Conservation (phyloP, 2,797 vertebrate species). For the Anabacerthia variegaticeps region DNA sequence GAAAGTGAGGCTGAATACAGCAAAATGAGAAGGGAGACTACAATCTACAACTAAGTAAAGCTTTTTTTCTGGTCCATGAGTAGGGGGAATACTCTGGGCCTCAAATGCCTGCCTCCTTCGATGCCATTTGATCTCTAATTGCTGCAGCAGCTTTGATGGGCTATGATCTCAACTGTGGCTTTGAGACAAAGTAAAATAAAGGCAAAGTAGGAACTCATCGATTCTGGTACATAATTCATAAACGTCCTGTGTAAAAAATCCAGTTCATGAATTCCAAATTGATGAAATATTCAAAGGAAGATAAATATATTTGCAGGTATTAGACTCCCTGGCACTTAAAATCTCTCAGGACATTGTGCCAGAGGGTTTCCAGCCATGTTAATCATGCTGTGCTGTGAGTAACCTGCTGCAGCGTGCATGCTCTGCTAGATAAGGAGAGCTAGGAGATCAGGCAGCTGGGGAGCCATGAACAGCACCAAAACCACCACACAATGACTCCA, state of each 20-base stretch:
- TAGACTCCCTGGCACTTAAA: slow-evolving; percentile 51
- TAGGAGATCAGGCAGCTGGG: neutral
- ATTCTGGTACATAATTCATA: slow-evolving; percentile 75
- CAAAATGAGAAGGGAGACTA: neutral
- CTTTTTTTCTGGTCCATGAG: neutral
- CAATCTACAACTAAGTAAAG: neutral
- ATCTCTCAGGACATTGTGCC: slow-evolving; percentile 49
- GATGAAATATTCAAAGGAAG: slow-evolving; percentile 76
- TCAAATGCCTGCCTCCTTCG: neutral
- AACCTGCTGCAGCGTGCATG: neutral
- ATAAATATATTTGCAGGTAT: slow-evolving; percentile 70
- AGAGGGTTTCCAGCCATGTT: neutral
- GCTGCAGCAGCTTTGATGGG: slow-evolving; percentile 10
- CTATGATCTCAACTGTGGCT: slow-evolving; percentile 22
- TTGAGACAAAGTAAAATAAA: slow-evolving; percentile 52
- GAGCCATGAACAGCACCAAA: neutral
- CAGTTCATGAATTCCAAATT: slow-evolving; percentile 64
- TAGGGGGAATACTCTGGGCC: neutral
- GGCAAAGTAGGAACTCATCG: slow-evolving; percentile 48
- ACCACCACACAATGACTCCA: accelerated
- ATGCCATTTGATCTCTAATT: slow-evolving; percentile 36
- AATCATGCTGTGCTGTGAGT: neutral
- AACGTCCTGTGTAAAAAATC: slow-evolving; percentile 53
- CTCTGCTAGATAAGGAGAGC: neutral
- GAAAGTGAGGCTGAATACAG: neutral